These are phyloP conservation scores for Holothuria glaberrima DNA, from an alignment of 35 echinoderm and acorn worm species.

Conservation along the genomic window DNA sequence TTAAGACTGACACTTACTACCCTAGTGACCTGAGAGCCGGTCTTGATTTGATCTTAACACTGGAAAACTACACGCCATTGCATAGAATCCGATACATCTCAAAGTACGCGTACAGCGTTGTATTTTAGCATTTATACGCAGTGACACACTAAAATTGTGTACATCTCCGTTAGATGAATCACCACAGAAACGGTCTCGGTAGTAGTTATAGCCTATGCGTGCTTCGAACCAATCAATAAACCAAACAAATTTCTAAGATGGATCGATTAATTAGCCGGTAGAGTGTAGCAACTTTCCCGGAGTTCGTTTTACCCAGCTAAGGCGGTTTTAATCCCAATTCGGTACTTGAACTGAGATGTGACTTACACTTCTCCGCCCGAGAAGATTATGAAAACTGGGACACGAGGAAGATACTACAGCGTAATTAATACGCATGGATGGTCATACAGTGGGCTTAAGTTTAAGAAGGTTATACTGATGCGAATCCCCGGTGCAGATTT, in stretches of 20 bases:
- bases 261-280: conserved; percentile 23
- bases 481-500: conserved; percentile 10
- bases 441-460: conserved; percentile 38
- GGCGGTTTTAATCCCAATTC: neutral
- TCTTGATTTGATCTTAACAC: too few relatives aligned
- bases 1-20: too few relatives aligned
- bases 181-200: too few relatives aligned
- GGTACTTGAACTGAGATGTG: neutral
- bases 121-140: too few relatives aligned
- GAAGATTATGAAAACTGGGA: conserved; percentile 14
- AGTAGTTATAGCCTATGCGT: too few relatives aligned
- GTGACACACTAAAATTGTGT: too few relatives aligned
- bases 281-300: conserved; percentile 7
- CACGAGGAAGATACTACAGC: neutral
- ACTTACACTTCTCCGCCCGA: conserved; percentile 22
- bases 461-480: conserved; percentile 41
- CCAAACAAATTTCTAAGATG: neutral
- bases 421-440: conserved; percentile 40
- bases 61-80: too few relatives aligned
- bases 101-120: too few relatives aligned
- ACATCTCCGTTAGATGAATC: too few relatives aligned
- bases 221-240: neutral
- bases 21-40: too few relatives aligned
- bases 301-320: neutral
- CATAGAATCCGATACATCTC: too few relatives aligned